Evolutionary conservation across 2,888 invertebrate genomes (phyloP).

Genomic region (Heliconius charithonia): DNA sequence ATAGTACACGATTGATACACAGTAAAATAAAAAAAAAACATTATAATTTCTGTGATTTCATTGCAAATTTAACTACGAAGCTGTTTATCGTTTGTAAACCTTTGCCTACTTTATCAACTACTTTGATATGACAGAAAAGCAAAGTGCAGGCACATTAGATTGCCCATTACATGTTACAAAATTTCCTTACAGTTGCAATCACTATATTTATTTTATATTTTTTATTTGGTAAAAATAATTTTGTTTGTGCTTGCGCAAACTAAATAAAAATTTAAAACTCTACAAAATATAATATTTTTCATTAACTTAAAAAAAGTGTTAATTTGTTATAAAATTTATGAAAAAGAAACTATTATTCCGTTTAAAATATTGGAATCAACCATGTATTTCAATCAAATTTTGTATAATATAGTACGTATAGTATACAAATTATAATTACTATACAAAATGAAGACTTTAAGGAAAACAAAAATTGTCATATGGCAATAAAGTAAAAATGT

Average conservation of each 20-base stretch:
- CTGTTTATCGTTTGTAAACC: slow-evolving; percentile 34
- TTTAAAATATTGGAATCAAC: not conserved
- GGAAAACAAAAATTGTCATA: slow-evolving; percentile 12
- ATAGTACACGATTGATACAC: slow-evolving; percentile 22
- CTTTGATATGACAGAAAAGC: slow-evolving; percentile 38
- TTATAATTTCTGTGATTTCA: slow-evolving; percentile 31
- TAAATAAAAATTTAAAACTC: not conserved
- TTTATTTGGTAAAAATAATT: not conserved
- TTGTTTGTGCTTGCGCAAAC: not conserved
- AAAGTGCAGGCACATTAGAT: slow-evolving; percentile 30
- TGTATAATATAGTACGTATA: not conserved
- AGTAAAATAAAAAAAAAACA: slow-evolving; percentile 12
- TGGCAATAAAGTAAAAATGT: not conserved
- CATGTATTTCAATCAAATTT: not conserved
- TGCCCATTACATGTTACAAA: slow-evolving; percentile 26
- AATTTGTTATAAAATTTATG: no score
- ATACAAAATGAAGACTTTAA: not conserved
- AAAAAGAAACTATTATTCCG: not conserved
- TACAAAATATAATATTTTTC: not conserved
- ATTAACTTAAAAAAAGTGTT: not conserved
- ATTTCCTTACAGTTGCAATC: slow-evolving; percentile 19
- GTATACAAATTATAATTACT: no score
- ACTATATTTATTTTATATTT: not conserved
- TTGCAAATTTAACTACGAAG: slow-evolving; percentile 23
- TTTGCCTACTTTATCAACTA: slow-evolving; percentile 34